phyloP scores from a whole-genome alignment of 2,888 invertebrate genomes.

The Phorcus lineatus region DNA sequence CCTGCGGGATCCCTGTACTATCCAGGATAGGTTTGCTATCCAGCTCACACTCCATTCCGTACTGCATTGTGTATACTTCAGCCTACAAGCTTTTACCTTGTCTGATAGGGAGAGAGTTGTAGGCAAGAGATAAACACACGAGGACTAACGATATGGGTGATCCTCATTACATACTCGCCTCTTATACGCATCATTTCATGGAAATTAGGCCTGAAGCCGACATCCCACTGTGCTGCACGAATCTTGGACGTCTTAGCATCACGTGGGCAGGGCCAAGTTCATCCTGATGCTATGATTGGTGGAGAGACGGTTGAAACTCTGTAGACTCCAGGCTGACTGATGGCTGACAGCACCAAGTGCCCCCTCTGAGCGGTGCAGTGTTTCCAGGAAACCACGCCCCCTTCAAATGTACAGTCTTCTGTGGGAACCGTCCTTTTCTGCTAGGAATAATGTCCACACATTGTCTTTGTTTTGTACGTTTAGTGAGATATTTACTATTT shows the following conservation, averaged over 20 bases:
- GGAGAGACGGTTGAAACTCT: neutral
- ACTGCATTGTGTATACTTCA: neutral
- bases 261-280: constrained; percentile 2
- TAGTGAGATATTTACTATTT: too few species aligned
- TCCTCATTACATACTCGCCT: constrained; percentile 27
- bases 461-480: too few species aligned
- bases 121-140: constrained; percentile 3
- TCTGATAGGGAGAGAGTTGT: neutral
- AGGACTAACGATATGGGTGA: constrained; percentile 22
- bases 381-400: neutral
- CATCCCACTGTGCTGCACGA: neutral
- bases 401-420: neutral
- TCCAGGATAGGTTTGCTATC: constrained; percentile 43
- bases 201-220: constrained; percentile 29
- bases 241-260: neutral
- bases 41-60: constrained; percentile 43
- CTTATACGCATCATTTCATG: constrained; percentile 31
- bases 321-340: neutral
- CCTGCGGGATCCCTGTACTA: constrained; percentile 18
- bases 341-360: neutral
- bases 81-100: neutral
- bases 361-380: too few species aligned
- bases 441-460: neutral
- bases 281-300: neutral
- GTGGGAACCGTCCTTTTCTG: neutral